A percentile compares a stretch with the other conserved stretches of the same genome.
These are phyloP conservation scores for Sebastiscus albofasciatus DNA, from an alignment of 2,797 vertebrate species.

Conservation along the genomic window DNA sequence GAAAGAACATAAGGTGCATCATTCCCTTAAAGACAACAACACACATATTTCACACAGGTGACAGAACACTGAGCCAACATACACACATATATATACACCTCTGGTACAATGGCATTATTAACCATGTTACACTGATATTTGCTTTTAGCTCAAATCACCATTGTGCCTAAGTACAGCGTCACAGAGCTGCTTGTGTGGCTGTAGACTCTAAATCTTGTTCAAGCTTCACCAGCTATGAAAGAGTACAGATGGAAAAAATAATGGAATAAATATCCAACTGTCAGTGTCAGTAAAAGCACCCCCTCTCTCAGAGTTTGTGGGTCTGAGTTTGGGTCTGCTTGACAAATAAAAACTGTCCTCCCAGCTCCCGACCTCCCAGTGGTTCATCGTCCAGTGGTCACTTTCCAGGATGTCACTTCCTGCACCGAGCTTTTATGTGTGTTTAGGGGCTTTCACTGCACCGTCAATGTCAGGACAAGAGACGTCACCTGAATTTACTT, in stretches of 20 bases:
- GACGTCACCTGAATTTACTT: constrained; percentile 6
- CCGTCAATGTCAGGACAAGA: constrained; percentile 14
- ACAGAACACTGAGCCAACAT: no score
- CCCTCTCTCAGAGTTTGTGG: neutral
- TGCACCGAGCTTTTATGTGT: constrained; percentile 30
- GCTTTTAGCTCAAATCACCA: neutral
- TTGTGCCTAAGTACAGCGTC: neutral
- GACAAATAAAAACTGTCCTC: constrained; percentile 15
- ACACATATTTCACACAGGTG: no score
- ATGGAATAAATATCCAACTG: constrained; percentile 24
- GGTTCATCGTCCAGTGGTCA: constrained; percentile 18
- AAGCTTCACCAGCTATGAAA: neutral
- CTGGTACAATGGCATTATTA: no score
- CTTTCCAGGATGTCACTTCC: constrained; percentile 49
- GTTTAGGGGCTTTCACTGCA: neutral
- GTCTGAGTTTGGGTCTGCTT: neutral
- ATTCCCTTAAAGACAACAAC: no score
- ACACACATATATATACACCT: no score
- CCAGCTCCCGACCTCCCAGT: neutral
- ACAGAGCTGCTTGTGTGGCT: neutral
- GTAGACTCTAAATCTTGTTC: neutral
- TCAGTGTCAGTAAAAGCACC: constrained; percentile 30
- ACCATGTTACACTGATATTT: neutral
- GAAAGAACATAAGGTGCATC: no score
- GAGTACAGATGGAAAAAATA: constrained; percentile 37